Base-by-base conservation (phyloP, 2,888 invertebrate species). In the Molorchus minor region DNA sequence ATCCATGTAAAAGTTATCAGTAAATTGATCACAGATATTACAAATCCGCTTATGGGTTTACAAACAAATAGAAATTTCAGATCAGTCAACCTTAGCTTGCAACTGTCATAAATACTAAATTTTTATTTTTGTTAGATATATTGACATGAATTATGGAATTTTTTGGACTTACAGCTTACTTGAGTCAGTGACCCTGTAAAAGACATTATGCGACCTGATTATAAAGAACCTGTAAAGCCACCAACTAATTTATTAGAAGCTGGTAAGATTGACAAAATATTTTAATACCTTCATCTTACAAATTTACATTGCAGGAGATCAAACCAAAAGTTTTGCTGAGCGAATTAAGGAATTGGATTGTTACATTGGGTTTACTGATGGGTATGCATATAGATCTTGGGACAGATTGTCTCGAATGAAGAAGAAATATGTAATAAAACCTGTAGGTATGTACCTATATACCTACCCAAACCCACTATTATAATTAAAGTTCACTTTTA, bases 371-470 rank as follows among this genome's bases (percentile, higher is more conserved):
- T 78, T 80, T 71, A 83, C 83, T 1, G 83, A 86, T 75, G 86
- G 86, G 19, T 85, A 84, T 65, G 80, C 85, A 0, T 86, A 85
- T 65, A 83, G 82, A 45, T 85, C 85, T 1, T 74, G 73, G 43
- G 78, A 81, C 63, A 79, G 84, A 68, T 79, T 84, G 63, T 73
- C 62, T 2, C 82, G 78, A 73, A 84, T 84, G 83, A 82, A 83
- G 65, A 77, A 78, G 25, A 85, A 84, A 71, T 83, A 83, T 16
- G 78, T 84, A 5, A 75, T 83, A n/a, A 84, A 85, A 71, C 84
- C 85, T n/a, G 77, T 82, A 40, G 78, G 77, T 65, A 58, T 43
- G 7, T 45, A 21, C 25, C 3, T 41, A 3, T 12, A 17, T 40
- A 40, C 19, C 4, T 43, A 12, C 19, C 21, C 12, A 30, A 30